Conservation (phyloP, 2,797 vertebrate genomes). For the Aplochiton taeniatus region DNA sequence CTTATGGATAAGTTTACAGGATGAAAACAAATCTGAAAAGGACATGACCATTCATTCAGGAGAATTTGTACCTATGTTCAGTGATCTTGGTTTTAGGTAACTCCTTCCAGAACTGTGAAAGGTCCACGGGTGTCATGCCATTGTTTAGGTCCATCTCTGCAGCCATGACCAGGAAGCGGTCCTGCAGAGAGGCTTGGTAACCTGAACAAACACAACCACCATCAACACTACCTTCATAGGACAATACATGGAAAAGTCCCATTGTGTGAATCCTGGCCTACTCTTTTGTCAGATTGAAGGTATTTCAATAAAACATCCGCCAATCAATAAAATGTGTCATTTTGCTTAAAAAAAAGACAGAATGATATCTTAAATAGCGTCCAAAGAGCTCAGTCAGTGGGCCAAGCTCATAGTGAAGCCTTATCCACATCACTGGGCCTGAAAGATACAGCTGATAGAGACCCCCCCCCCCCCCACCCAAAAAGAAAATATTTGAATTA, state of each 20-base stretch:
- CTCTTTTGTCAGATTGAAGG: neutral
- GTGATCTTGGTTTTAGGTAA: conserved; percentile 86
- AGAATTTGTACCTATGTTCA: conserved; percentile 85
- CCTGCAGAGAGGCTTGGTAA: conserved; percentile 88
- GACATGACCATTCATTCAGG: neutral
- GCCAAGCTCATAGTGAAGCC: neutral
- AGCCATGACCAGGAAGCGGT: conserved; percentile 94
- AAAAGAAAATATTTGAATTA: neutral
- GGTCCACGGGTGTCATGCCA: conserved; percentile 77
- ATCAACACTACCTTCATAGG: neutral
- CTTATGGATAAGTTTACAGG: no score
- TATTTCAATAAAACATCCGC: no score
- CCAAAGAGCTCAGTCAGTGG: conserved; percentile 1
- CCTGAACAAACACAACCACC: conserved; percentile 63
- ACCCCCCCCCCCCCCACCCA: neutral
- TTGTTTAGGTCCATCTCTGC: conserved; percentile 87
- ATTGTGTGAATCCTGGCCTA: no score
- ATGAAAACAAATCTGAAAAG: no score
- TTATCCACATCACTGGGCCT: conserved; percentile 8
- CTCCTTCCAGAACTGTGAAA: conserved; percentile 94
- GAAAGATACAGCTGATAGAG: neutral
- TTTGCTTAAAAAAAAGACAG: no score
- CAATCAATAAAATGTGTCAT: no score
- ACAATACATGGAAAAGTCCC: neutral
- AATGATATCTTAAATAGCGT: neutral